Evolutionary conservation across 2,888 invertebrate species (phyloP), one percentile per base, ranked within the genome.

Genomic region (Candidula unifasciata): DNA sequence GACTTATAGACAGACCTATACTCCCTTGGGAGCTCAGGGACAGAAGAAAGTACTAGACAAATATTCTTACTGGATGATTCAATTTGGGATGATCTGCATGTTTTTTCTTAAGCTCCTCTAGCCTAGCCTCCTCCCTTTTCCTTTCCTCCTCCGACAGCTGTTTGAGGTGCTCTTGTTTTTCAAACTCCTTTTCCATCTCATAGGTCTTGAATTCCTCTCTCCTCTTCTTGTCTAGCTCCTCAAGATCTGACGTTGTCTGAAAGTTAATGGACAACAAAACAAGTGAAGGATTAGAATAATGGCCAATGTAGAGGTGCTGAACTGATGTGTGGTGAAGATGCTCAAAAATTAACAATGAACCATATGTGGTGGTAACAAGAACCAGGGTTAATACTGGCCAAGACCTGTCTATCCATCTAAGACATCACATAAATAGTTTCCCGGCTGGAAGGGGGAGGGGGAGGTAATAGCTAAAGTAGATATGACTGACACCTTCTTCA

Each of bases 131-230:
- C 85, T 96, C 90, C 54, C 88, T 89, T 85, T 90, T 90, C 66
- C 90, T 89, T 54, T 93, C 88, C 2, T 95, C 95, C 60, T 97
- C 97, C 88, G 96, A 96, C 94, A 98, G 94, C 89, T 95, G 94
- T 90, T 97, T 96, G 87, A 98, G 93, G 91, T 96, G 96, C 89
- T 96, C 96, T 89, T 96, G 95, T 88, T 96, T 96, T 87, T 97
- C 96, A 91, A 96, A 97, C 93, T 99, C 97, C 92, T 99, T 99
- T 93, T 98, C 96, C 96, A 99, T 96, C 95, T 99, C 99, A 93
- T 99, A 99, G 90, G 96, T 95, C 94, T 98, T 98, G 93, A 99
- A 99, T 89, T 99, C 96, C 87, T 97, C 96, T 86, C 96, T 95
- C 83, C 99, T 95, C 92, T 96, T 95, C 87, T 95, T 95, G 93